phyloP scores from a whole-genome alignment of 2,888 invertebrate species.

The Tetranychus truncatus region DNA sequence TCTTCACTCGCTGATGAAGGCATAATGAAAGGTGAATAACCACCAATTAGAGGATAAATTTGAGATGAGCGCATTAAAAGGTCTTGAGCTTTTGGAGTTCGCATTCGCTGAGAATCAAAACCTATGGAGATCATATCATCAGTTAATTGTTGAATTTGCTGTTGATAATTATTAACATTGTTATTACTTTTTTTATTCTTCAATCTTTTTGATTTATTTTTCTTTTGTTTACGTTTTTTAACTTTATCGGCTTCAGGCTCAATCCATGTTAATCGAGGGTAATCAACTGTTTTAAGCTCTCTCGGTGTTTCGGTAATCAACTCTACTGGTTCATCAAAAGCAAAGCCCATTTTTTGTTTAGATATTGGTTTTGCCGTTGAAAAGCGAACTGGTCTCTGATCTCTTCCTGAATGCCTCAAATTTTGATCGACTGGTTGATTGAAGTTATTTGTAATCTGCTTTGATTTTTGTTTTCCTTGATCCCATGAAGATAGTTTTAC shows the following conservation, averaged over 20 bases:
- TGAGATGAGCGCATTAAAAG: not conserved
- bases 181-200: not conserved
- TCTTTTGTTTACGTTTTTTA: too few relatives aligned
- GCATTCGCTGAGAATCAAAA: not conserved
- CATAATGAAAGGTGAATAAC: conserved; percentile 7
- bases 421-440: too few relatives aligned
- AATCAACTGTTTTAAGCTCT: not conserved
- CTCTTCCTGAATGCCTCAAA: not conserved
- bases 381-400: not conserved
- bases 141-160: not conserved
- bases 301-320: not conserved
- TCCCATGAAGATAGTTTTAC: too few relatives aligned
- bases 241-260: not conserved
- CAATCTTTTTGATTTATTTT: not conserved
- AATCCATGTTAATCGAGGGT: not conserved
- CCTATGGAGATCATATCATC: not conserved
- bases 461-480: too few relatives aligned
- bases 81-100: not conserved
- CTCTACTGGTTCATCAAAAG: not conserved
- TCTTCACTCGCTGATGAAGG: not conserved
- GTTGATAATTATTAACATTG: not conserved
- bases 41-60: conserved; percentile 7
- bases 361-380: not conserved
- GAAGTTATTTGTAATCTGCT: too few relatives aligned
- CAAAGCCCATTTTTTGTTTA: not conserved